Evolutionary conservation across 2,888 invertebrate species (phyloP).

Genomic region (Euclidia mi): DNA sequence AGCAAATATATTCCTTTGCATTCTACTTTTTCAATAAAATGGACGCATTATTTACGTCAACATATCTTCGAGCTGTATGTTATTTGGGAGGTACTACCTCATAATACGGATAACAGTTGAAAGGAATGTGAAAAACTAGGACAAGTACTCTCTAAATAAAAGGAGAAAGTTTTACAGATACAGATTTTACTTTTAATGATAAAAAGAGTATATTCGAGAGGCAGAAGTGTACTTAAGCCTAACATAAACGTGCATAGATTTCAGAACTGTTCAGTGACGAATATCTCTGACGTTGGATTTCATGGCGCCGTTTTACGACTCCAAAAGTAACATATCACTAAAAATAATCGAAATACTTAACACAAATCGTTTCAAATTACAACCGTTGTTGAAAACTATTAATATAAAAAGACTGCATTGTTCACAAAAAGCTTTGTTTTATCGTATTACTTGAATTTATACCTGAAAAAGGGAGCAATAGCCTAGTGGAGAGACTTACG

Average conservation of each 20-base stretch:
- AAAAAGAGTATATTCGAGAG: constrained; percentile 33
- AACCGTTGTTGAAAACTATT: too few species aligned
- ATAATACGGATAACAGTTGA: constrained; percentile 31
- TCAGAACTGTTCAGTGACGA: constrained; percentile 23
- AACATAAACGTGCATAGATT: constrained; percentile 37
- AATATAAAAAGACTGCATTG: too few species aligned
- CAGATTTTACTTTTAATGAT: too few species aligned
- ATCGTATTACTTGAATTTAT: constrained; percentile 29
- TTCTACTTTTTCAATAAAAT: too few species aligned
- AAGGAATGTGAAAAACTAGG: constrained; percentile 35
- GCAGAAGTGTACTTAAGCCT: constrained; percentile 39
- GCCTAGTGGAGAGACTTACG: too few species aligned
- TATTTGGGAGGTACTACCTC: constrained; percentile 17
- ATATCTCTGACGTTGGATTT: constrained; percentile 26
- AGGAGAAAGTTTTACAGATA: constrained; percentile 44
- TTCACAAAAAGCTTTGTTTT: constrained; percentile 6
- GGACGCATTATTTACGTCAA: too few species aligned
- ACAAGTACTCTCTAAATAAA: constrained; percentile 48
- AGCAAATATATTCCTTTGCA: too few species aligned
- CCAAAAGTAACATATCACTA: constrained; percentile 32
- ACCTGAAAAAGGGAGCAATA: too few species aligned
- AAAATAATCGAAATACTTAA: constrained; percentile 33
- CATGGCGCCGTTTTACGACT: constrained; percentile 35
- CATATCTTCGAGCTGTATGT: neutral
- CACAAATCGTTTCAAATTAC: constrained; percentile 8